Evolutionary conservation across 2,797 vertebrate genomes (phyloP).

Genomic region (Pagetopsis macropterus): DNA sequence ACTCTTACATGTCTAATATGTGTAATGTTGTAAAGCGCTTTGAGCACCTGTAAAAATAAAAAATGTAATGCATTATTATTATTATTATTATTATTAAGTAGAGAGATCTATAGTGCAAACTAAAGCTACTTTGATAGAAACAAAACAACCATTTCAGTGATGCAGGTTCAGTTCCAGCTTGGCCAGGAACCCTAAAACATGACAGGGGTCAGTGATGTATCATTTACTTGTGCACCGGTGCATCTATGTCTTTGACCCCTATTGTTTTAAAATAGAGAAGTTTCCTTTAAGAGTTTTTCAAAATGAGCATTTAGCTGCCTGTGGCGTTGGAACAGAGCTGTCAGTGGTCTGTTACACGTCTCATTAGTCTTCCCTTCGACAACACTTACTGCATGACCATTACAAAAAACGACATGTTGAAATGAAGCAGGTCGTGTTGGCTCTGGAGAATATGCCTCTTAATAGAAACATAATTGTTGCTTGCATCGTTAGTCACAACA

Average conservation of each 20-base stretch:
- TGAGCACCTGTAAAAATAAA: too few species aligned
- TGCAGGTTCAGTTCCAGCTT: slow-evolving; percentile 20
- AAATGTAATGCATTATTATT: too few species aligned
- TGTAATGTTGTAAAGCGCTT: too few species aligned
- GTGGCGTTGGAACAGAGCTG: slow-evolving; percentile 23
- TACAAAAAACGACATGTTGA: slow-evolving; percentile 9
- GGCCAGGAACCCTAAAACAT: slow-evolving; percentile 8
- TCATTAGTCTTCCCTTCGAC: slow-evolving; percentile 36
- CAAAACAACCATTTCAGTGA: not conserved
- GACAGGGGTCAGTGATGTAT: slow-evolving; percentile 9
- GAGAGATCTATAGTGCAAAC: slow-evolving; percentile 6
- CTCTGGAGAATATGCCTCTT: slow-evolving; percentile 20
- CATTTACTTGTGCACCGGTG: slow-evolving; percentile 14
- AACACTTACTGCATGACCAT: not conserved
- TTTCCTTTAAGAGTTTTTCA: not conserved
- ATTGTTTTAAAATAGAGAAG: not conserved
- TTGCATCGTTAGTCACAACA: slow-evolving; percentile 29
- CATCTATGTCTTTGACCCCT: not conserved
- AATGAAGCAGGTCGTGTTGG: too few species aligned
- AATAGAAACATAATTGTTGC: slow-evolving; percentile 15
- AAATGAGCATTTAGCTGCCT: not conserved
- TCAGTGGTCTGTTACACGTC: not conserved
- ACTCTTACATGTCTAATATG: too few species aligned
- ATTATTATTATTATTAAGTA: slow-evolving; percentile 7
- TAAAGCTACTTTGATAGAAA: slow-evolving; percentile 19